Percentiles rank a stretch among this genome's conserved stretches.
Conservation (phyloP, 2,797 vertebrate species). For the Nyctalus aviator region DNA sequence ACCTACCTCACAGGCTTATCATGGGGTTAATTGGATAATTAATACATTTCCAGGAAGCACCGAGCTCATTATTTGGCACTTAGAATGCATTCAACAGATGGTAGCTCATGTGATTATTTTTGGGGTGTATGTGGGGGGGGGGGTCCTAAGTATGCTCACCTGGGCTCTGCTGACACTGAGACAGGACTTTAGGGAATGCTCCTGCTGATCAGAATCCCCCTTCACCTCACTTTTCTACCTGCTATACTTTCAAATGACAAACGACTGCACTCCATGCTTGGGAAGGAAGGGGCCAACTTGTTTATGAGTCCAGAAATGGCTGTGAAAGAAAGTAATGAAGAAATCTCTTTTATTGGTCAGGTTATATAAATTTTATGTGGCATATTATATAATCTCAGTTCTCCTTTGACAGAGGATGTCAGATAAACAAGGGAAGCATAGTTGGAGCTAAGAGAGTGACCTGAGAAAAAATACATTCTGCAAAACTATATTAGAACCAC, state of each 20-base stretch:
- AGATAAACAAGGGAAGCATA: not conserved
- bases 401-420: not conserved
- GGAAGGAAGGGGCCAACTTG: not conserved
- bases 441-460: not conserved
- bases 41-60: not conserved
- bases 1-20: not conserved
- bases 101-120: not conserved
- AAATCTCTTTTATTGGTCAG: not conserved
- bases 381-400: not conserved
- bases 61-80: not conserved
- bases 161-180: not conserved
- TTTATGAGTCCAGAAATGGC: not conserved
- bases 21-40: not conserved
- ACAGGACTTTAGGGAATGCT: not conserved
- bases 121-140: not conserved
- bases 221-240: not conserved
- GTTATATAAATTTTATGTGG: not conserved
- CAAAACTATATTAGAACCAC: not conserved
- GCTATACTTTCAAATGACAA: not conserved
- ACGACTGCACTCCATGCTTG: not conserved
- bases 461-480: not conserved
- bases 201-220: not conserved
- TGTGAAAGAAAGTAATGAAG: not conserved
- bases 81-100: not conserved
- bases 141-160: not conserved